A percentile compares a stretch with the other conserved stretches of the same genome.
Conservation (phyloP, 2,797 vertebrate genomes). For the Emys orbicularis region DNA sequence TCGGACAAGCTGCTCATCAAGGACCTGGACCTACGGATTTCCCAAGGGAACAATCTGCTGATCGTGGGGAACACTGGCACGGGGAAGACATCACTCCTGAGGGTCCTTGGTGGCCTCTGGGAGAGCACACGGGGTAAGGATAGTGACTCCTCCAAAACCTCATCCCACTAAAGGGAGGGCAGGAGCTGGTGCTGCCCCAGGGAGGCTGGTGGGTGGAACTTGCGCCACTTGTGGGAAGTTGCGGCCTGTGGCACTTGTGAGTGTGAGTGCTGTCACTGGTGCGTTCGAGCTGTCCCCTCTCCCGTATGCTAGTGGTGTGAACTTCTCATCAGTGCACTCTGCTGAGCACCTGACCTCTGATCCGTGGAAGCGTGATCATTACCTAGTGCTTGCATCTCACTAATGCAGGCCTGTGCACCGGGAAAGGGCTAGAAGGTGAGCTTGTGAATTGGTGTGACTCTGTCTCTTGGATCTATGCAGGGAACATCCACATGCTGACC, state of each 20-base stretch:
- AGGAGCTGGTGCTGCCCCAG: background rate
- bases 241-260: background rate
- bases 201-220: background rate
- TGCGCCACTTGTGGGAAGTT: background rate
- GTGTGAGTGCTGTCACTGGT: background rate
- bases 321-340: background rate
- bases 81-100: constrained; percentile 94
- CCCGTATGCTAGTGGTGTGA: background rate
- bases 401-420: background rate
- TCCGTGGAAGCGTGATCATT: background rate
- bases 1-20: constrained; percentile 91
- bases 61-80: constrained; percentile 97
- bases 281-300: background rate
- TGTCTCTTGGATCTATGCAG: constrained; percentile 76
- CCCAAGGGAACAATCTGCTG: constrained; percentile 88
- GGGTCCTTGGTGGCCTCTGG: constrained; percentile 94
- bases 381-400: background rate
- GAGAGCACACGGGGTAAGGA: constrained; percentile 86
- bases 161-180: background rate
- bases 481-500: constrained; percentile 89
- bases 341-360: background rate
- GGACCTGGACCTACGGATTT: constrained; percentile 90
- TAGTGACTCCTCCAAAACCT: background rate
- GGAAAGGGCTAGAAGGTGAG: background rate
- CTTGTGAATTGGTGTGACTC: background rate